Base-by-base conservation (phyloP, 2,797 vertebrate species). In the Chelon auratus region DNA sequence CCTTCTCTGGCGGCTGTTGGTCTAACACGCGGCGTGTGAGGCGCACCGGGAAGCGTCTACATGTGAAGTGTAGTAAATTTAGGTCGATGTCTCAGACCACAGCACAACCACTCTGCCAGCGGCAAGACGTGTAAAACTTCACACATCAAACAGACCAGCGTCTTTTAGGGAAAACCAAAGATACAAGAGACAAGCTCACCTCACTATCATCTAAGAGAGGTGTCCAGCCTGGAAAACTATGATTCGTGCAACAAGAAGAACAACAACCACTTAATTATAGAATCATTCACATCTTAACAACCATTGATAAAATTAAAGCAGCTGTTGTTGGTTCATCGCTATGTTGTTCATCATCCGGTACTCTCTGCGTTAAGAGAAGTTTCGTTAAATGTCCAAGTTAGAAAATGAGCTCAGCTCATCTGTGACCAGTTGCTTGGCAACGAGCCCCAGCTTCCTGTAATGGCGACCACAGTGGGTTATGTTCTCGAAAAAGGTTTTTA, bases 381-480 rank as follows among this genome's bases (percentile, higher is more conserved):
- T 81, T 82, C 74, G 80, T 50, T 30, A 56, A 74, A 51, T 43
- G 47, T 51, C 65, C 20, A 62, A 80, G 1, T 63, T 78, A 76
- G 48, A 85, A 71, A 59, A 59, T 60, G 22, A 80, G 47, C 48
- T 82, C 68, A 80, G 33, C 54, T 56, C 73, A 58, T 72, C 40
- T 73, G 18, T 57, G 56, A 72, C 52, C 17, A 14, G 88, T 86
- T 89, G 53, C 89, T 26, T 60, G 50, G 81, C 22, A 89, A 87
- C 87, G 43, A 58, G 47, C 40, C 72, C 12, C 37, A 75, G 64
- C 69, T 93, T 93, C 88, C 91, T 91, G 82, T 83, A 59, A 61
- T 62, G 47, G 22, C 26, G 45, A 88, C 91, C 87, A 70, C 84
- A 84, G 0, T 13, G 18, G 10, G 50, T 67, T 50, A 36, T 3